Evolutionary conservation across 2,113 vertebrate species (phyloP).

Genomic region (Arenaria interpres): DNA sequence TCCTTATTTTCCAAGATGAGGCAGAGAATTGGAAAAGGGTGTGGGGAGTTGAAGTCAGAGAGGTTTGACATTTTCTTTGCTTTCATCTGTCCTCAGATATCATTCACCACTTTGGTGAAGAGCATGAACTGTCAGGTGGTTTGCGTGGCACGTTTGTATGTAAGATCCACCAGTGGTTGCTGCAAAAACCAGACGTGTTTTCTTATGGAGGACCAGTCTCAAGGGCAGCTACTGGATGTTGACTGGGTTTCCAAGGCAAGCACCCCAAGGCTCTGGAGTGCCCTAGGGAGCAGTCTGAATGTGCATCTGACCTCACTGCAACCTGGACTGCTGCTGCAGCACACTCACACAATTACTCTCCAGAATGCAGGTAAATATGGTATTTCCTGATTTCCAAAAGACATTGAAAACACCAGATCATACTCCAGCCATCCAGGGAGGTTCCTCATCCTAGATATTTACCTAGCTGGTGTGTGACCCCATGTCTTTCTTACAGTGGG

Average conservation of each 20-base stretch:
- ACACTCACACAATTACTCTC: neutral
- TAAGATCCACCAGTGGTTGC: neutral
- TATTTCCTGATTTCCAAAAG: neutral
- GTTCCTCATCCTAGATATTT: neutral
- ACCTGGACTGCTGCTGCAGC: neutral
- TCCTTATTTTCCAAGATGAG: conserved; percentile 42
- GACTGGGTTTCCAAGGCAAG: neutral
- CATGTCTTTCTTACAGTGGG: neutral
- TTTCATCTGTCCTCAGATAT: conserved; percentile 39
- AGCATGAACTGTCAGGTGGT: neutral
- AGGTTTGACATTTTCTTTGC: conserved; percentile 40
- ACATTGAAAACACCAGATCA: neutral
- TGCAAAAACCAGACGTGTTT: neutral
- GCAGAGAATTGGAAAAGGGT: neutral
- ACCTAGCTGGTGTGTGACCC: neutral
- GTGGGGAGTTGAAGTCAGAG: neutral
- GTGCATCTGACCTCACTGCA: neutral
- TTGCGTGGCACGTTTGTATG: neutral
- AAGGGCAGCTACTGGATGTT: conserved; percentile 8
- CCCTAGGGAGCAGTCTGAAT: neutral
- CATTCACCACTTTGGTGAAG: conserved; percentile 37
- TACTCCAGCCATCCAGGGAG: neutral
- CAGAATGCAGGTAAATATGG: neutral
- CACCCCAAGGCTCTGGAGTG: neutral
- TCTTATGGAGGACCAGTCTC: neutral